Base-by-base conservation (phyloP, 2,113 vertebrate species). In the Acanthochromis polyacanthus region DNA sequence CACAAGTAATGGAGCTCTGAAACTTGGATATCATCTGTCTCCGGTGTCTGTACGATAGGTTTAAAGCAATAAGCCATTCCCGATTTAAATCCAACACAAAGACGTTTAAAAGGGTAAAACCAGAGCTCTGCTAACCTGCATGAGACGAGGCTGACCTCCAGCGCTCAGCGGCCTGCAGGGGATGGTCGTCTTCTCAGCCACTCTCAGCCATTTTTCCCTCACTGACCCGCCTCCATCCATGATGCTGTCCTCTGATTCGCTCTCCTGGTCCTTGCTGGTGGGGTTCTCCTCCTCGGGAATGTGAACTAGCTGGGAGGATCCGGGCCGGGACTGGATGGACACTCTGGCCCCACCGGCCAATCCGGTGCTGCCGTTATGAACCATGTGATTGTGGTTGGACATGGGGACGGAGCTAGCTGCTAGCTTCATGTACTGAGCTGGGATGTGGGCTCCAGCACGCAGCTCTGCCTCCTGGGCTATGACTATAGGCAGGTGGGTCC, bases 251-350 rank as follows among this genome's bases (percentile, higher is more conserved):
- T 94, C 93, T 11, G 92, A 93, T 67, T 93, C 92, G 19, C 91
- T 93, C 96, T 99, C 70, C 95, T 96, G 22, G 95, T 99, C 89
- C 81, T 73, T 89, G 76, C 75, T 14, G 84, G 55, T 69, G 45
- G 79, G 52, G 51, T 93, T 87, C 23, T 92, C 94, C 90, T 99
- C 98, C 78, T 99, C 98, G 0, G 98, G 98, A 87, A 99, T 99
- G 77, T 99, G 97, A 20, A 99, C 98, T n/a, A 99, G 83, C 84
- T 98, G 98, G 1, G 97, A 98, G 10, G 97, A 99, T n/a, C 97
- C 97, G 4, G 97, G 96, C 16, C 97, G 95, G 23, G 97, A 95
- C 59, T 98, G 96, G 77, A 98, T 96, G 56, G 96, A 96, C 51
- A 98, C 97, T 43, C 97, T 94, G 0, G 96, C 94, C 6, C 96